phyloP scores from a whole-genome alignment of 2,888 invertebrate genomes.

The Sinodicranocentrus sp. region DNA sequence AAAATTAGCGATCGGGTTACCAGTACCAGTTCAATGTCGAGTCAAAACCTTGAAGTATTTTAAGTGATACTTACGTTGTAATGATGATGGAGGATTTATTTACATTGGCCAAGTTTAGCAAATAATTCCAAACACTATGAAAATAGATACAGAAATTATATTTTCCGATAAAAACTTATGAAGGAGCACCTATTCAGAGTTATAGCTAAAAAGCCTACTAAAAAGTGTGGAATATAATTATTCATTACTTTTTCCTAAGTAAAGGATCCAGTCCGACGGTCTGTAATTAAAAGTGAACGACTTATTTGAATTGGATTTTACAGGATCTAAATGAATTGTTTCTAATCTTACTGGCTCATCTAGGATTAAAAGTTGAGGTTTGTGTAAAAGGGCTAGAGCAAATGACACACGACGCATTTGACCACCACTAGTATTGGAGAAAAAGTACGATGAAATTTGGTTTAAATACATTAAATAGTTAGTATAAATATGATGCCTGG shows the following conservation, averaged over 20 bases:
- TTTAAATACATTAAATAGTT: background rate
- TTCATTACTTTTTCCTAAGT: constrained; percentile 19
- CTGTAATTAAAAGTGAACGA: constrained; percentile 1
- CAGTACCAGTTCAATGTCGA: too few relatives aligned
- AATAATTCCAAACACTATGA: constrained; percentile 82
- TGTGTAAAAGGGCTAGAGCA: constrained; percentile 79
- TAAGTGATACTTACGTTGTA: too few relatives aligned
- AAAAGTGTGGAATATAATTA: background rate
- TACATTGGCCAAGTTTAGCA: constrained; percentile 20
- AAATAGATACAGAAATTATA: constrained; percentile 81
- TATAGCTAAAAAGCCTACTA: too few relatives aligned
- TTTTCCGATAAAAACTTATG: background rate
- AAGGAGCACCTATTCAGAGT: too few relatives aligned
- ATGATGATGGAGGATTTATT: constrained; percentile 56
- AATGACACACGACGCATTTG: constrained; percentile 79
- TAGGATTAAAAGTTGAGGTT: constrained; percentile 84
- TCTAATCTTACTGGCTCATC: constrained; percentile 83
- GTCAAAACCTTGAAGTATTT: too few relatives aligned
- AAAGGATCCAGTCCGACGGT: constrained; percentile 94
- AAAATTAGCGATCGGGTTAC: too few relatives aligned
- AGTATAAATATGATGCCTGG: too few relatives aligned
- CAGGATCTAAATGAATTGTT: background rate
- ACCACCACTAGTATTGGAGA: constrained; percentile 79
- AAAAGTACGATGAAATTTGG: too few relatives aligned
- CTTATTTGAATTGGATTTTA: background rate